Base-by-base conservation (phyloP, 2,797 vertebrate genomes). In the Peromyscus melanophrys region DNA sequence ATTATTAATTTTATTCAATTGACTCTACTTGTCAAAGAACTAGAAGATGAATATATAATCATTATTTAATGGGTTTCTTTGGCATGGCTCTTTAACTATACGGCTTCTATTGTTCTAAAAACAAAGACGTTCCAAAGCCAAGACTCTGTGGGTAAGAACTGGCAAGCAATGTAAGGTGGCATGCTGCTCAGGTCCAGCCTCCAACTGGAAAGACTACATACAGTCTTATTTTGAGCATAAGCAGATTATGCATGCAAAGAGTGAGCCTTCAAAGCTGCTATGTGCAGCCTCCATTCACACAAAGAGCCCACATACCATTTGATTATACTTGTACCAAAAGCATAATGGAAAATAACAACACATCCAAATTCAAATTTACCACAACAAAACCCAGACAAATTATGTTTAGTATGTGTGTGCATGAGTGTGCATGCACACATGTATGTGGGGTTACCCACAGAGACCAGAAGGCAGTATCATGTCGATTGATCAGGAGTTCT, bases 1-100 rank as follows among this genome's bases (percentile, higher is more conserved):
- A 37, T 49, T 55, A 75, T 75, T 77, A 89, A 92, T 11, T 88
- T 88, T 43, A 69, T 76, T 95, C 59, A 82, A 65, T 90, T 88
- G 80, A 55, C 13, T 69, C 46, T 63, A 34, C 17, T 85, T 92
- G 84, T 55, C 7, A 69, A 77, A 49, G 9, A 84, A 76, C 34
- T 34, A 31, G 29, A 89, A n/a, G 37, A 81, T 78, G 25, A 73
- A 49, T 65, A 49, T 86, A 27, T 82, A 17, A 67, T 92, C 2
- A 89, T 85, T 69, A 69, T 23, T 88, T 92, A 55, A 29, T 69
- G 49, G 17, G 14, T 17, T 55, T 57, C 1, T 57, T 25, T 16
- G 59, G 8, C 40, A 61, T 49, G 9, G 52, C 31, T 34, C 77
- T 85, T 86, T 89, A 91, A 85, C 17, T 63, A 16, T 23, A 71